Conservation (phyloP, 2,113 vertebrate species). For the Anser brachyrhynchus region DNA sequence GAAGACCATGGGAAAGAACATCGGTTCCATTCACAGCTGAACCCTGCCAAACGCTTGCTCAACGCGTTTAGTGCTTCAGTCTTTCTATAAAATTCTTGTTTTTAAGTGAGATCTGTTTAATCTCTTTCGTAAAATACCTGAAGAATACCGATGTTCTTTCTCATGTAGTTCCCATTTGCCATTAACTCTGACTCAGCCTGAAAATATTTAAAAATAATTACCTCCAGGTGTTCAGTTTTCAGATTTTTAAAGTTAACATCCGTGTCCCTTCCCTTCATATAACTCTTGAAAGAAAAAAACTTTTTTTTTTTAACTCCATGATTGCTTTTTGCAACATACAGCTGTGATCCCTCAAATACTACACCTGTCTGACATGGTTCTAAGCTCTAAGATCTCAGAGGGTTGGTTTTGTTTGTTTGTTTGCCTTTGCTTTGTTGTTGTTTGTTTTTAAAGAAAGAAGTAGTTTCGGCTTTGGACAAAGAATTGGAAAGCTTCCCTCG, state of each 20-base stretch:
- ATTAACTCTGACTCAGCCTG: background rate
- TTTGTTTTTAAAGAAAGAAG: background rate
- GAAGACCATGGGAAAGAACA: background rate
- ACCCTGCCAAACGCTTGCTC: background rate
- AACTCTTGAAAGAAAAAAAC: background rate
- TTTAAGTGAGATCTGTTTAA: background rate
- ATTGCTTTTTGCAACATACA: background rate
- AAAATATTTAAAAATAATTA: constrained; percentile 40
- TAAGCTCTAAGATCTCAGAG: background rate
- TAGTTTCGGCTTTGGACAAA: background rate
- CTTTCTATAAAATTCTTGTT: background rate
- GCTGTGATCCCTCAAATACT: background rate
- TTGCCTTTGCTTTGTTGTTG: background rate
- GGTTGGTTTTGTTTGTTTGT: background rate
- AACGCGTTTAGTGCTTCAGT: background rate
- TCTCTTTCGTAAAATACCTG: background rate
- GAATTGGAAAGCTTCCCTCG: background rate
- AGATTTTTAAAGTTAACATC: background rate
- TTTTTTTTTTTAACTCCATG: background rate
- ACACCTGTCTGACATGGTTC: background rate
- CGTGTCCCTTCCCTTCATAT: background rate
- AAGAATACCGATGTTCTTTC: background rate
- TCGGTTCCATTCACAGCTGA: background rate
- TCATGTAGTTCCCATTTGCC: background rate
- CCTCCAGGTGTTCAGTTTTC: constrained; percentile 22